phyloP scores from a whole-genome alignment of 23 tunicate species.

The Aplidium turbinatum region DNA sequence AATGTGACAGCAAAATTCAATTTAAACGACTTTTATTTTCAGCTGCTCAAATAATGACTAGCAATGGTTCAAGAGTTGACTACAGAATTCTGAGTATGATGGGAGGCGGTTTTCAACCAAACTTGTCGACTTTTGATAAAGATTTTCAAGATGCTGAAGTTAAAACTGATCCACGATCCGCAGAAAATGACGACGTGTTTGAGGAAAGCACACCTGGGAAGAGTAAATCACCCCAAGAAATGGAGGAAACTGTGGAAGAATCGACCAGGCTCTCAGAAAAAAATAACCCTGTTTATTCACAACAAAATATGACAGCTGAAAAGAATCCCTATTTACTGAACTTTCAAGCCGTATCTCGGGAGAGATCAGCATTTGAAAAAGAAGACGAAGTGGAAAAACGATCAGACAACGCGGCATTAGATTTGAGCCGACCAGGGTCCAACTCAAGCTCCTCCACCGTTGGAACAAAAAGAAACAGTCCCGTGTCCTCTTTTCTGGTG shows the following conservation, averaged over 20 bases:
- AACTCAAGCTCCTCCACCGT: constrained; percentile 14
- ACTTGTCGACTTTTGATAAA: not conserved
- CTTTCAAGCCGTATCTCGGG: too few species aligned
- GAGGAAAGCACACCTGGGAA: constrained; percentile 28
- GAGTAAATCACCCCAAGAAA: not conserved
- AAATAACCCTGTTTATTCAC: too few species aligned
- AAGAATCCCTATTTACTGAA: not conserved
- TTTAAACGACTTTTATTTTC: not conserved
- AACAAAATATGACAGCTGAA: not conserved
- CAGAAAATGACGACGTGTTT: constrained; percentile 56
- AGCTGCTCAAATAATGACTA: constrained; percentile 40
- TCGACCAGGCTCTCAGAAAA: too few species aligned
- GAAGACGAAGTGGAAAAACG: not conserved
- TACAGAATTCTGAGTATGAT: constrained; percentile 14
- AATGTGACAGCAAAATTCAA: not conserved
- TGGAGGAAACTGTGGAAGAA: too few species aligned
- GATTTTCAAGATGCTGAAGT: not conserved
- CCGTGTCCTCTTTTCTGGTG: not conserved
- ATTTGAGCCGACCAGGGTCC: constrained; percentile 15
- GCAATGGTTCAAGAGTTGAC: constrained; percentile 11
- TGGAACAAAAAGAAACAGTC: not conserved
- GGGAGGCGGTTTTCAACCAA: not conserved
- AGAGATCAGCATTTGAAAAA: too few species aligned
- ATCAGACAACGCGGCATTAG: constrained; percentile 4
- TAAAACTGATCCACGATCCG: not conserved